Evolutionary conservation across 2,888 invertebrate species (phyloP).

Genomic region (Tiliacea citrago): DNA sequence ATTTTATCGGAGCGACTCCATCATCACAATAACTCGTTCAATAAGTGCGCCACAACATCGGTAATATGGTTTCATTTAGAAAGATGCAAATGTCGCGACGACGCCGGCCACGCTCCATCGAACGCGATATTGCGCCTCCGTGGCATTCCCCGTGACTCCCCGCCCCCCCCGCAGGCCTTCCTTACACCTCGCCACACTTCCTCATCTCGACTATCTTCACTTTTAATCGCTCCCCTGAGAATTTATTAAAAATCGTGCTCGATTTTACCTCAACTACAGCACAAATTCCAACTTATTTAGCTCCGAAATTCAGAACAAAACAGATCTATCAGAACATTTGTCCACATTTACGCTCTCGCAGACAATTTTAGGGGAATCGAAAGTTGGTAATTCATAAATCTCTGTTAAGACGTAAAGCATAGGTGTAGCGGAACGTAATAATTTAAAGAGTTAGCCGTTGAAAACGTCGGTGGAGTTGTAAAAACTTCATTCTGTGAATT

Average conservation of each 20-base stretch:
- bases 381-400: conserved; percentile 73
- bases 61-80: conserved; percentile 76
- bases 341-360: conserved; percentile 45
- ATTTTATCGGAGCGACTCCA: conserved; percentile 60
- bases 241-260: conserved; percentile 82
- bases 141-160: conserved; percentile 62
- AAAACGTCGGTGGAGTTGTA: conserved; percentile 81
- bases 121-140: conserved; percentile 82
- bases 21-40: conserved; percentile 77
- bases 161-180: conserved; percentile 37
- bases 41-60: conserved; percentile 79
- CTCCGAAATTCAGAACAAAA: conserved; percentile 41
- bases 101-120: conserved; percentile 78
- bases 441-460: conserved; percentile 82
- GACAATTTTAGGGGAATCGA: conserved; percentile 49
- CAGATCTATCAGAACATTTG: conserved; percentile 49
- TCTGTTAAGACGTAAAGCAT: conserved; percentile 74
- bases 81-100: conserved; percentile 84
- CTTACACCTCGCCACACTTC: conserved; percentile 66
- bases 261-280: conserved; percentile 71
- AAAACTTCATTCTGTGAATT: conserved; percentile 85
- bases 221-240: conserved; percentile 83
- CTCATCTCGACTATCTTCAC: conserved; percentile 80
- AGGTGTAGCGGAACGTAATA: conserved; percentile 81
- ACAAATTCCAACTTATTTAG: conserved; percentile 43